phyloP scores from a whole-genome alignment of 2,113 vertebrate genomes.

The Myocastor coypus region DNA sequence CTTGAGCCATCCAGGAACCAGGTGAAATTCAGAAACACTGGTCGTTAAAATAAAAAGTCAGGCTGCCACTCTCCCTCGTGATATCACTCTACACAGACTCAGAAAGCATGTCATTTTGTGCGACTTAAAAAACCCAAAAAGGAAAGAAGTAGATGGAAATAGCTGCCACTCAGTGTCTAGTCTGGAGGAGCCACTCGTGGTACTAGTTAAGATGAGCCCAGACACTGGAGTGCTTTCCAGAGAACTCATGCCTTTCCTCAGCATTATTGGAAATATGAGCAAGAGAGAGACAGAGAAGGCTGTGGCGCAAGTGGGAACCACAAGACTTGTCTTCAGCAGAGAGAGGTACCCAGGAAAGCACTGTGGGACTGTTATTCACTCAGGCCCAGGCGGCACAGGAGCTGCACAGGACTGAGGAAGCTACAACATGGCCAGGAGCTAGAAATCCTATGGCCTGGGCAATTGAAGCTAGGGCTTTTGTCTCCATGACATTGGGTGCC shows the following conservation, averaged over 20 bases:
- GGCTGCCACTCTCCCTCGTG: background rate
- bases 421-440: background rate
- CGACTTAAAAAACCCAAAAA: background rate
- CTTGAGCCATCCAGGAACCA: background rate
- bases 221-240: background rate
- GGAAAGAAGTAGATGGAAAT: background rate
- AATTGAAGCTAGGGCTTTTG: background rate
- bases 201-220: background rate
- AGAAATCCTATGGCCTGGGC: background rate
- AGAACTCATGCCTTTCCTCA: background rate
- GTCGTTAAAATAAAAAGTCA: background rate
- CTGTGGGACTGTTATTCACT: background rate
- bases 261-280: background rate
- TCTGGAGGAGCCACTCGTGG: background rate
- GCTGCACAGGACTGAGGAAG: background rate
- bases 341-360: background rate
- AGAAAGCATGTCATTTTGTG: background rate
- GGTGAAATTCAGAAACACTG: background rate
- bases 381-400: background rate
- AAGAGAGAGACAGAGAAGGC: background rate
- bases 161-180: background rate
- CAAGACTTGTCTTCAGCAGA: background rate
- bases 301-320: too few species aligned
- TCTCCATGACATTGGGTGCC: background rate
- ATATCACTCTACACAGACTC: background rate